phyloP scores from a whole-genome alignment of 2,888 invertebrate species.

The Hemicrepidius hirtus region DNA sequence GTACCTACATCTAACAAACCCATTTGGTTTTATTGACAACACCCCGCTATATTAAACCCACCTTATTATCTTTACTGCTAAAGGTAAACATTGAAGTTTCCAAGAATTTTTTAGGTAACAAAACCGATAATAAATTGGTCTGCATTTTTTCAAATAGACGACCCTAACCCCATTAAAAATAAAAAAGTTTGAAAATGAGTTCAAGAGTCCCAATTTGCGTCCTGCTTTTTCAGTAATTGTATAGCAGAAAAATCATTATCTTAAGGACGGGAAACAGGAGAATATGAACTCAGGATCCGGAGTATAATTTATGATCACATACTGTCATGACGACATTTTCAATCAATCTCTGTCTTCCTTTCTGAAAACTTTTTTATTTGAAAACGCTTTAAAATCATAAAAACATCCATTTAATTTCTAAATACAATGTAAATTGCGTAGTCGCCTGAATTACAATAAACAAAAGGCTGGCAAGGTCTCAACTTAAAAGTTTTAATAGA shows the following conservation, averaged over 20 bases:
- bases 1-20: no score
- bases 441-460: slow-evolving; percentile 1
- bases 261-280: slow-evolving; percentile 19
- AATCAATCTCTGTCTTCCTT: slow-evolving; percentile 26
- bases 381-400: slow-evolving; percentile 3
- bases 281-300: slow-evolving; percentile 10
- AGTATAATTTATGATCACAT: slow-evolving; percentile 28
- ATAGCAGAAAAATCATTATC: slow-evolving; percentile 29
- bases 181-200: slow-evolving; percentile 6
- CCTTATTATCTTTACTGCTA: no score
- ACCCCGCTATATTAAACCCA: no score
- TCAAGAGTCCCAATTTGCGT: not conserved
- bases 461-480: slow-evolving; percentile 9
- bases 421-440: slow-evolving; percentile 17
- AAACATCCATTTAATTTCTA: slow-evolving; percentile 13
- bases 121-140: no score
- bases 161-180: not conserved
- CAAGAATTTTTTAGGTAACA: no score
- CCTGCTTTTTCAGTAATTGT: slow-evolving; percentile 10
- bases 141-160: not conserved
- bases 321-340: slow-evolving; percentile 25
- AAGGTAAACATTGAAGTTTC: no score
- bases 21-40: no score
- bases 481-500: not conserved
- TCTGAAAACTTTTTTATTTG: slow-evolving; percentile 21